Conservation (phyloP, 2,113 vertebrate genomes). For the Motacilla alba region DNA sequence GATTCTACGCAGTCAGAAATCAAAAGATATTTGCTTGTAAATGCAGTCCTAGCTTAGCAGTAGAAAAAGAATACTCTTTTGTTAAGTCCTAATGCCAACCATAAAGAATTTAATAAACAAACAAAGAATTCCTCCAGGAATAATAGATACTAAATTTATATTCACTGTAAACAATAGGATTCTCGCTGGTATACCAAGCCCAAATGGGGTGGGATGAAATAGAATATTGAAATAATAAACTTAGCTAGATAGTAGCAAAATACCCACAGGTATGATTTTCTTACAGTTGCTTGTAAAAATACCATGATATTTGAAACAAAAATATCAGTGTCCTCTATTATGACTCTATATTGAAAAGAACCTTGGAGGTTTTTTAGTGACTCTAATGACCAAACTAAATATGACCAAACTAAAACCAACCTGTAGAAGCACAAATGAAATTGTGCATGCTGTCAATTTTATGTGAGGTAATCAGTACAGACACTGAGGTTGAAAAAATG, state of each 20-base stretch:
- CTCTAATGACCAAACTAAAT: background rate
- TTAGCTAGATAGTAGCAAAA: background rate
- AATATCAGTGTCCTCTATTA: background rate
- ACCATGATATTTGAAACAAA: background rate
- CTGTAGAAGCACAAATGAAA: background rate
- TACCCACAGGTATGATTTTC: background rate
- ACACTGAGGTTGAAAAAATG: background rate
- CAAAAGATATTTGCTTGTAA: background rate
- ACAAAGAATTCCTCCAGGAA: background rate
- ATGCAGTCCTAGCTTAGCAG: background rate
- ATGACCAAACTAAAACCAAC: background rate
- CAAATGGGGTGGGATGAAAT: background rate
- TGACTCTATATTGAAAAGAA: background rate
- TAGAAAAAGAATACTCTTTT: background rate
- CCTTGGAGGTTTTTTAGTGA: background rate
- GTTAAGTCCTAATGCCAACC: background rate
- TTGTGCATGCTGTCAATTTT: background rate
- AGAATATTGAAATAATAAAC: background rate
- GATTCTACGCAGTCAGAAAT: background rate
- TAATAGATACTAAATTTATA: background rate
- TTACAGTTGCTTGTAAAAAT: conserved; percentile 14
- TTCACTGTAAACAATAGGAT: background rate
- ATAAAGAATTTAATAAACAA: background rate
- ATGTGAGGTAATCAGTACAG: background rate
- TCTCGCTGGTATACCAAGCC: background rate